Evolutionary conservation across 2,797 vertebrate species (phyloP).

Genomic region (Enteromius unitaeniatus): DNA sequence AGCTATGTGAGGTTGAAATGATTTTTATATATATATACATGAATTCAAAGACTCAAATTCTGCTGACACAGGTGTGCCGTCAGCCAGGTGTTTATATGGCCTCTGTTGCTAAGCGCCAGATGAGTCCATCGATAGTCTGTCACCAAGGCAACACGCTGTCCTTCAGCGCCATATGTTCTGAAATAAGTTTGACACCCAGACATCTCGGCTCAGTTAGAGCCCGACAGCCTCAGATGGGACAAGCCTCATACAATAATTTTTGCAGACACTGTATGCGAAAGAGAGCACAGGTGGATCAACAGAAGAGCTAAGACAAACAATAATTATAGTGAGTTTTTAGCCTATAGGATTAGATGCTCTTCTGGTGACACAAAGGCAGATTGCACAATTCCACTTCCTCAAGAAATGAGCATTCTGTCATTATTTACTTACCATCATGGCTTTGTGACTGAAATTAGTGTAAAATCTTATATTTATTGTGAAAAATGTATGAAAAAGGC

Average conservation of each 20-base stretch:
- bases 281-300: neutral
- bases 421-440: neutral
- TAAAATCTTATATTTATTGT: neutral
- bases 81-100: slow-evolving; percentile 52
- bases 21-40: neutral
- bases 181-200: slow-evolving; percentile 43
- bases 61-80: slow-evolving; percentile 40
- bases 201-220: neutral
- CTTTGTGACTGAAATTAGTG: neutral
- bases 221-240: neutral
- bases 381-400: neutral
- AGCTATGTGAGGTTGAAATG: neutral
- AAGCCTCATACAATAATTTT: neutral
- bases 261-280: neutral
- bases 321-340: slow-evolving; percentile 19
- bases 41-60: slow-evolving; percentile 29
- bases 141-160: slow-evolving; percentile 49
- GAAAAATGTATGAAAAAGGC: neutral
- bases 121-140: slow-evolving; percentile 44
- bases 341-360: neutral
- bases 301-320: slow-evolving; percentile 14
- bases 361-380: neutral
- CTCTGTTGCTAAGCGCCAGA: slow-evolving; percentile 53
- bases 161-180: slow-evolving; percentile 40
- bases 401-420: neutral